Conservation (phyloP, 2,113 vertebrate genomes). For the Columbina picui region DNA sequence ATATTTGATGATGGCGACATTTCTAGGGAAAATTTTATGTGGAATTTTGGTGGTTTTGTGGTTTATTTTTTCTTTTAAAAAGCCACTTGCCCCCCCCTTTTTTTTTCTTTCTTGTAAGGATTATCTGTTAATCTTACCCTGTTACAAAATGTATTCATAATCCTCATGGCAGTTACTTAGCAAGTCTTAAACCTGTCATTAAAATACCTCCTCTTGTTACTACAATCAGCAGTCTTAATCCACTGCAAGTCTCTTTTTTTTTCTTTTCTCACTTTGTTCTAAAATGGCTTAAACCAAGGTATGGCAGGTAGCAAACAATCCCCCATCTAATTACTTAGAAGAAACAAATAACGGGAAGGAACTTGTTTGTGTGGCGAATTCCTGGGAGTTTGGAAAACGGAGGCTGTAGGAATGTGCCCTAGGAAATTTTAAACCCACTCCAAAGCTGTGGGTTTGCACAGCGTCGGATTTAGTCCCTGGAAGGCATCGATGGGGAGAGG, state of each 20-base stretch:
- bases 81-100: neutral
- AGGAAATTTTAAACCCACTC: slow-evolving; percentile 56
- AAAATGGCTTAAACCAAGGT: slow-evolving; percentile 44
- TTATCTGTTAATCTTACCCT: slow-evolving; percentile 69
- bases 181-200: slow-evolving; percentile 79
- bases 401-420: slow-evolving; percentile 17
- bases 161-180: slow-evolving; percentile 66
- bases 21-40: neutral
- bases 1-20: neutral
- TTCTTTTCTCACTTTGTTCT: slow-evolving; percentile 43
- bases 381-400: slow-evolving; percentile 37
- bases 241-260: neutral
- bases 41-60: neutral
- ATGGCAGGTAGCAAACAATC: slow-evolving; percentile 57
- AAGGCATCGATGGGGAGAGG: neutral
- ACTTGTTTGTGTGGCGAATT: slow-evolving; percentile 45
- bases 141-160: slow-evolving; percentile 63
- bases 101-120: slow-evolving; percentile 1
- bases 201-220: slow-evolving; percentile 54
- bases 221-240: slow-evolving; percentile 63
- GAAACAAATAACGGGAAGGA: slow-evolving; percentile 35
- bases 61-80: slow-evolving; percentile 25
- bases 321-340: slow-evolving; percentile 15
- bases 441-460: slow-evolving; percentile 45
- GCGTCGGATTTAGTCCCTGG: neutral